Evolutionary conservation across 2,797 vertebrate genomes (phyloP).

Genomic region (Aphelocoma californica): DNA sequence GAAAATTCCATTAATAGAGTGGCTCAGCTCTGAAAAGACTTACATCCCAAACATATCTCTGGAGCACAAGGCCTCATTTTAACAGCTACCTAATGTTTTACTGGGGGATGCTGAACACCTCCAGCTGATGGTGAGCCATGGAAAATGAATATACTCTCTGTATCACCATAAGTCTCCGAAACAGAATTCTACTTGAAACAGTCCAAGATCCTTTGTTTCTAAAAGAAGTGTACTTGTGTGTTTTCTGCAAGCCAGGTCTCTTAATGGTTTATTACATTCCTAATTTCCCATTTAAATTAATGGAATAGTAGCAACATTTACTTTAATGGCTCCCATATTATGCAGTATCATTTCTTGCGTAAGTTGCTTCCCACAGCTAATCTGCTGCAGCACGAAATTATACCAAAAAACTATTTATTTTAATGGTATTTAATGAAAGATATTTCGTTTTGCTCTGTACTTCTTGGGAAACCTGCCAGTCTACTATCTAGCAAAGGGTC

Average conservation of each 20-base stretch:
- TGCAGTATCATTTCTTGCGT: not conserved
- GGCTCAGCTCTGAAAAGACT: not conserved
- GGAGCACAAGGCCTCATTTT: not conserved
- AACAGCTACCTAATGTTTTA: not conserved
- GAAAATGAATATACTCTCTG: not conserved
- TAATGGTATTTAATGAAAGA: not conserved
- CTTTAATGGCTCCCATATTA: constrained; percentile 22
- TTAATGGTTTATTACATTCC: not conserved
- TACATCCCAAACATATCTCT: not conserved
- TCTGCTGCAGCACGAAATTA: not conserved
- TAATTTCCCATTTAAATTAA: constrained; percentile 30
- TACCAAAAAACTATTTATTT: not conserved
- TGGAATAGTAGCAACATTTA: not conserved
- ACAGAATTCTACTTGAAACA: not conserved
- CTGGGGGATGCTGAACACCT: not conserved
- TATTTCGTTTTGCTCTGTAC: not conserved
- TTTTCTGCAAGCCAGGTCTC: not conserved
- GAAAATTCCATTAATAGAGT: not conserved
- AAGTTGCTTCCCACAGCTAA: constrained; percentile 20
- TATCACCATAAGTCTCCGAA: not conserved
- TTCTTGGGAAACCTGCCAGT: not conserved
- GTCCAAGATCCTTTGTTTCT: not conserved
- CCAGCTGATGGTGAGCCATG: not conserved
- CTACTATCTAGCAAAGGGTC: not conserved
- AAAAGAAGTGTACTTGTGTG: not conserved